Evolutionary conservation across 92 coral and sea anemone species (phyloP).

Genomic region (Phenganax stokvisi): DNA sequence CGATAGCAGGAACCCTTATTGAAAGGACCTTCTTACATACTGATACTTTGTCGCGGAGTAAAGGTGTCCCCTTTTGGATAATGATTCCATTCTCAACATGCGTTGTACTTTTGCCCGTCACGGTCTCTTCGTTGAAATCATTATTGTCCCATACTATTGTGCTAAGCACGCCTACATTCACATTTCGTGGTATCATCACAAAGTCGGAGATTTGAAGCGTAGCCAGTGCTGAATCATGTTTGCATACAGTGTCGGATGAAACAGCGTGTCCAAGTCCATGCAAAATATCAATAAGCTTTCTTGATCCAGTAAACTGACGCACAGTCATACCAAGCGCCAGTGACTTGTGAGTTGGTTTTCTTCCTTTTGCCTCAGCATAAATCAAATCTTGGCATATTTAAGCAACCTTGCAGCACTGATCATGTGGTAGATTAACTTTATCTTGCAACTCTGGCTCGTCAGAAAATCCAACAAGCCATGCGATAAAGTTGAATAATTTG

Average conservation of each 20-base stretch:
- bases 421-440: neutral
- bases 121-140: slow-evolving; percentile 15
- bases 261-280: slow-evolving; percentile 23
- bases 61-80: slow-evolving; percentile 24
- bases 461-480: slow-evolving; percentile 28
- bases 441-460: slow-evolving; percentile 9
- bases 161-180: slow-evolving; percentile 1
- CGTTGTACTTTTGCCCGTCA: slow-evolving; percentile 27
- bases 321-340: slow-evolving; percentile 32
- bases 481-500: neutral
- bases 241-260: slow-evolving; percentile 19
- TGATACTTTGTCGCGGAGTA: neutral
- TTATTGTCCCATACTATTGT: slow-evolving; percentile 13
- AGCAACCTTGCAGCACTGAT: slow-evolving; percentile 10
- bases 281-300: slow-evolving; percentile 1
- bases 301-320: slow-evolving; percentile 10
- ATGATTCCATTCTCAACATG: slow-evolving; percentile 38
- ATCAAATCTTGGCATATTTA: slow-evolving; percentile 15
- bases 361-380: slow-evolving; percentile 14
- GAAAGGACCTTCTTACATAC: slow-evolving; percentile 14
- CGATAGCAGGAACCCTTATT: slow-evolving; percentile 12
- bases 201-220: neutral
- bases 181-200: slow-evolving; percentile 8
- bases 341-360: slow-evolving; percentile 23
- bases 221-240: slow-evolving; percentile 28